Base-by-base conservation (phyloP, 2,797 vertebrate genomes). In the Lutjanus campechanus region DNA sequence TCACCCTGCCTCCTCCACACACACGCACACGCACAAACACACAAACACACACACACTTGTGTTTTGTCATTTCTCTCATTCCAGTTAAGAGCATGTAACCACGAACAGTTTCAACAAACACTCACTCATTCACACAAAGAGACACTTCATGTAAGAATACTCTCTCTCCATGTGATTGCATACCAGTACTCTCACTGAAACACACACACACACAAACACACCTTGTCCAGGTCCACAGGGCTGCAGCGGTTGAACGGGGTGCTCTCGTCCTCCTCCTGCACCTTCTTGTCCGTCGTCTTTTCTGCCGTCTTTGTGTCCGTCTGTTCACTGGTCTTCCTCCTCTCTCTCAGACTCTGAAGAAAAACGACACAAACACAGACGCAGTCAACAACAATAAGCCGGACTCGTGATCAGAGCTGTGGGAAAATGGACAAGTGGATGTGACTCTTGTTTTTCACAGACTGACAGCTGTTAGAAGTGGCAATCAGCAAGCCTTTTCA, bases 211-310 rank as follows among this genome's bases (percentile, higher is more conserved):
- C 59, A 79, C 46, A 71, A 53, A 82, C 84, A 6, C 36, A 92
- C 94, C 85, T 92, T 94, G 49, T 93, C 91, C 43, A 94, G 72
- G 84, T 95, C 93, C 77, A 95, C 92, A 36, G 90, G 10, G 82
- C 89, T 94, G 89, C 92, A 95, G 63, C 56, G 85, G 82, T 63
- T 93, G 76, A 71, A 82, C 3, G 86, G 78, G 11, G 55, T 40
- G 16, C 56, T 36, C 43, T 87, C 73, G 0, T 92, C 89, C 11
- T 87, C 77, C 4, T 85, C 72, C 9, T 80, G 43, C 25, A 10
- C 11, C 0, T 82, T 60, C 8, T 25, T 44, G 0, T 70, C 56
- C 4, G 25, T 66, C 1, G 9, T 76, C 58, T 78, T 63, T 20
- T 76, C 77, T 36, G 60, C 25, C 11, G 10, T 58, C 5, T 70